Percentiles rank a stretch among this genome's conserved stretches.
These are phyloP conservation scores for Ciconia nigra DNA, from an alignment of 2,797 vertebrate species.

Conservation along the genomic window DNA sequence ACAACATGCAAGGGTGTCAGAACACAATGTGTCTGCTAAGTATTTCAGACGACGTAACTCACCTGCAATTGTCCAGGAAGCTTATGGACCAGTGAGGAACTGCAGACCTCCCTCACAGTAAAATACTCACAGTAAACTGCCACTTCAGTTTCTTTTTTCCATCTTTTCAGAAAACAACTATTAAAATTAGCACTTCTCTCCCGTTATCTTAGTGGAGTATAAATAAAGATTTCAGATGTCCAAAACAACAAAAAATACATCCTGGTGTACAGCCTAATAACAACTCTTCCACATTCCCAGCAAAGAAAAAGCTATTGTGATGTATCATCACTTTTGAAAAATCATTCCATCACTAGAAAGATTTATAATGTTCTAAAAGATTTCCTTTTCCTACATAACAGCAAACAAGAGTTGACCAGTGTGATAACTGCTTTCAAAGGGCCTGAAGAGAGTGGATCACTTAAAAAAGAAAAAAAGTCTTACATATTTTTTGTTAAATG, in stretches of 20 bases:
- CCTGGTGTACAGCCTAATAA: background rate
- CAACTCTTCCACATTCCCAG: background rate
- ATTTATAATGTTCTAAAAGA: conserved; percentile 3
- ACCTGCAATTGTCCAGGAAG: background rate
- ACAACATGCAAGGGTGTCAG: background rate
- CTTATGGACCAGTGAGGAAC: background rate
- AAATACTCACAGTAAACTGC: background rate
- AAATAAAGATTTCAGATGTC: background rate
- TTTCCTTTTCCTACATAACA: background rate
- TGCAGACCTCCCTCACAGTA: background rate
- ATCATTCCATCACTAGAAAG: background rate
- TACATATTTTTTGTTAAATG: background rate
- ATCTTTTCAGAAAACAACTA: background rate
- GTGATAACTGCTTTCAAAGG: background rate
- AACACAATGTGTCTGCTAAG: background rate
- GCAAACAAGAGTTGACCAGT: background rate
- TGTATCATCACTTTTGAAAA: background rate
- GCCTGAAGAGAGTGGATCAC: background rate
- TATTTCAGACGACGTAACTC: background rate
- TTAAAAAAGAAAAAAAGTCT: background rate
- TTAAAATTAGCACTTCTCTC: background rate
- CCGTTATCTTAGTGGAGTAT: background rate
- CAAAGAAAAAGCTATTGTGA: background rate
- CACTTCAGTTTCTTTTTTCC: background rate
- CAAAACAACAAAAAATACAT: background rate